Conservation (phyloP, 1,140 invertebrate species). For the Latrodectus geometricus region DNA sequence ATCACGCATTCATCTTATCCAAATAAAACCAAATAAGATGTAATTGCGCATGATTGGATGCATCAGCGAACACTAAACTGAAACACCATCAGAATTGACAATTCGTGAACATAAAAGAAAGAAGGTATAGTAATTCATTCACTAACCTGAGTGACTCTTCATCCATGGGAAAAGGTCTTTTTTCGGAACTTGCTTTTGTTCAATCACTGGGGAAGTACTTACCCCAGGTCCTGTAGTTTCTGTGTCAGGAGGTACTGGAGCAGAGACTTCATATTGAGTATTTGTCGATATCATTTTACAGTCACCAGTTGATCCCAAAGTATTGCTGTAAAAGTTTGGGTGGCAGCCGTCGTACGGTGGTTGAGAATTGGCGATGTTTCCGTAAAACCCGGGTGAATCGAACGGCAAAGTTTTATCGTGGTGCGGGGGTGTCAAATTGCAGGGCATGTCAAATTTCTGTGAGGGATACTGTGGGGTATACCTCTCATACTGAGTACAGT, state of each 20-base stretch:
- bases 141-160: conserved; percentile 51
- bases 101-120: background rate
- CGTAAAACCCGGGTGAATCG: conserved; percentile 19
- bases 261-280: conserved; percentile 19
- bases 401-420: conserved; percentile 43
- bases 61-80: too few species aligned
- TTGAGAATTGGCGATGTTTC: conserved; percentile 12
- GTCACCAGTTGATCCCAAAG: conserved; percentile 5
- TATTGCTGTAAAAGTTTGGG: conserved; percentile 35
- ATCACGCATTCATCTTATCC: too few species aligned
- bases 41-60: too few species aligned
- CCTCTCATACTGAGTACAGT: conserved; percentile 12
- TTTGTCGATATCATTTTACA: conserved; percentile 35
- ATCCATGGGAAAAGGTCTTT: conserved; percentile 47
- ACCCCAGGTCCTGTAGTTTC: conserved; percentile 19
- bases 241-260: conserved; percentile 8
- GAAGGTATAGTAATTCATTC: background rate
- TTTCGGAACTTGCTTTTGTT: conserved; percentile 30
- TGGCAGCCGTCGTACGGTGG: conserved; percentile 30
- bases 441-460: conserved; percentile 8
- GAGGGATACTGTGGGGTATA: conserved; percentile 8
- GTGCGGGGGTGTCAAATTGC: conserved; percentile 53
- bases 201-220: conserved; percentile 43
- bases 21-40: too few species aligned
- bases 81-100: background rate